Percentiles rank a stretch among this genome's conserved stretches.
phyloP scores from a whole-genome alignment of 2,797 vertebrate species.

The Anisognathus igniventris region DNA sequence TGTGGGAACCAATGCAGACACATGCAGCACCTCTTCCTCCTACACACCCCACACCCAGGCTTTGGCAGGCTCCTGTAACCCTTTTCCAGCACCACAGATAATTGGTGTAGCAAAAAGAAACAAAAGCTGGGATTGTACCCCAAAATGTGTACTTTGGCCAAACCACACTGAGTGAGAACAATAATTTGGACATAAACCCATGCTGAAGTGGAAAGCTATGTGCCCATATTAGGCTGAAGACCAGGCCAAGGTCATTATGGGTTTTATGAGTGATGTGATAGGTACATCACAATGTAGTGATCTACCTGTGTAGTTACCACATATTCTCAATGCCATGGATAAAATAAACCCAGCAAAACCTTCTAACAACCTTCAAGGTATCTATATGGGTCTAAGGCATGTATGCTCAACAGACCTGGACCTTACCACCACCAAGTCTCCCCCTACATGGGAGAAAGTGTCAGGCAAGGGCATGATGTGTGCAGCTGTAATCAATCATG shows the following conservation, averaged over 20 bases:
- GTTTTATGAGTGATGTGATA: not conserved
- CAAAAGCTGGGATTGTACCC: not conserved
- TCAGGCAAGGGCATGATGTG: fast-evolving
- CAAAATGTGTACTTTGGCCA: not conserved
- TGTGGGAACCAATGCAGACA: not conserved
- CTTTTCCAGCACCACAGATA: not conserved
- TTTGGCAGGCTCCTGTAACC: not conserved
- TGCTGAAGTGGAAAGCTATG: not conserved
- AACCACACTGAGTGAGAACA: not conserved
- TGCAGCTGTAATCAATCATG: not conserved
- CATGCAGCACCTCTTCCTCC: not conserved
- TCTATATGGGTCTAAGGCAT: not conserved
- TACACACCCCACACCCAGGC: not conserved
- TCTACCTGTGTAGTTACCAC: not conserved
- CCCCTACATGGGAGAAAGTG: fast-evolving
- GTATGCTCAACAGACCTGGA: not conserved
- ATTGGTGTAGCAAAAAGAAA: not conserved
- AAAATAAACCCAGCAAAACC: not conserved
- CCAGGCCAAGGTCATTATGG: not conserved
- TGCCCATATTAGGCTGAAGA: not conserved
- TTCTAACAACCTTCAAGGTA: not conserved
- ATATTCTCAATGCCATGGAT: not conserved
- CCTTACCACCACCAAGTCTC: not conserved
- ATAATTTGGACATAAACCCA: not conserved
- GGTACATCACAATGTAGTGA: not conserved